Conservation (phyloP, 2,888 invertebrate genomes). For the Seira sanloemensis region DNA sequence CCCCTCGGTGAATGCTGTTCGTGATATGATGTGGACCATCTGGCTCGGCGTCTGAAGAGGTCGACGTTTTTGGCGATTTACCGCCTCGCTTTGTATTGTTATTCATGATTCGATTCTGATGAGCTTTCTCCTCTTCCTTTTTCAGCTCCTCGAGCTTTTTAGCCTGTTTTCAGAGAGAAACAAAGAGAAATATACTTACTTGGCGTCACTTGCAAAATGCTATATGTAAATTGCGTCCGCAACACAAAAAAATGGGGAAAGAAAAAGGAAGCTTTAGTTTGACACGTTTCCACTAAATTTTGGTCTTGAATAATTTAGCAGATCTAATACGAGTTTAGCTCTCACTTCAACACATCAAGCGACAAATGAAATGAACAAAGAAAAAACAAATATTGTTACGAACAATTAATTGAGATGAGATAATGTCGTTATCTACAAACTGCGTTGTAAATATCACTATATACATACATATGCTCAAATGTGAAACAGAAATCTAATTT, state of each 20-base stretch:
- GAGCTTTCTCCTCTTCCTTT: slow-evolving; percentile 67
- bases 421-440: too few species aligned
- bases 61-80: slow-evolving; percentile 50
- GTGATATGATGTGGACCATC: slow-evolving; percentile 63
- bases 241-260: background rate
- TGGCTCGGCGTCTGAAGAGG: slow-evolving; percentile 49
- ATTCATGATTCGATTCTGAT: slow-evolving; percentile 68
- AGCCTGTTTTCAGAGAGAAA: slow-evolving; percentile 50
- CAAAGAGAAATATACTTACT: too few species aligned
- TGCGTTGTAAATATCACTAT: too few species aligned
- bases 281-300: background rate
- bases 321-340: background rate
- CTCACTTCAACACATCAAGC: background rate
- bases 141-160: slow-evolving; percentile 71
- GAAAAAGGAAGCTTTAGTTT: background rate
- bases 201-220: too few species aligned
- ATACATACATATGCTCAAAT: too few species aligned
- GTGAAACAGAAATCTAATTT: too few species aligned
- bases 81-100: slow-evolving; percentile 66
- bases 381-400: too few species aligned
- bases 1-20: slow-evolving; percentile 52
- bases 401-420: too few species aligned
- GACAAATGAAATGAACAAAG: background rate
- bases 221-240: background rate
- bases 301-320: background rate